Conservation (phyloP, 2,113 vertebrate species). For the Grammomys dolichurus region DNA sequence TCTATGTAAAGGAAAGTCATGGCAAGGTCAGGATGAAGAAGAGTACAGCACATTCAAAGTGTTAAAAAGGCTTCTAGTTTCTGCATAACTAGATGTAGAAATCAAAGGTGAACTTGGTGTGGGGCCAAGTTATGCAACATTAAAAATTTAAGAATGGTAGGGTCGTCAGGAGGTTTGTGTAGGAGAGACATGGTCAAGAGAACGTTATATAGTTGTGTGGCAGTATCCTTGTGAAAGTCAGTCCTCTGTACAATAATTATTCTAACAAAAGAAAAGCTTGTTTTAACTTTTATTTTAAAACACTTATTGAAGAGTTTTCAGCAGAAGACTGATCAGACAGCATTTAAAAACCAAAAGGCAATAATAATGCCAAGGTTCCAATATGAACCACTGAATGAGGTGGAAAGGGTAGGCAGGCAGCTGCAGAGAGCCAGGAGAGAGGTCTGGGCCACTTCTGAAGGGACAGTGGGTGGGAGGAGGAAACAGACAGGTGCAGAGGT, state of each 20-base stretch:
- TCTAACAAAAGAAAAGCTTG: neutral
- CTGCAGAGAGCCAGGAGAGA: neutral
- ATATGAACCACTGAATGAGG: neutral
- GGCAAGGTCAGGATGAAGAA: neutral
- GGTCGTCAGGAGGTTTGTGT: neutral
- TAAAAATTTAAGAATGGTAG: neutral
- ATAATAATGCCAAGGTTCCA: no score
- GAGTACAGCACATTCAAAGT: neutral
- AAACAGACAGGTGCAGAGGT: no score
- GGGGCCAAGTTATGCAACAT: neutral
- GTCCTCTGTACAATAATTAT: neutral
- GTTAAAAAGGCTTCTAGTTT: neutral
- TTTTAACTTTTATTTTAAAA: constrained; percentile 39
- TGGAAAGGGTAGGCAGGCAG: neutral
- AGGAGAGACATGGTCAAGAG: neutral
- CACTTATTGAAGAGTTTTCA: constrained; percentile 26
- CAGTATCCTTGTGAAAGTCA: neutral
- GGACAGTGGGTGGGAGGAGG: neutral
- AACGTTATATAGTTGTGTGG: neutral
- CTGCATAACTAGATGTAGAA: neutral
- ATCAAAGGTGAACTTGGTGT: constrained; percentile 8
- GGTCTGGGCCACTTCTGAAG: neutral
- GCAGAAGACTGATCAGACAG: neutral
- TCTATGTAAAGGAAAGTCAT: neutral
- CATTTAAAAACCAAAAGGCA: neutral